Evolutionary conservation across 1,140 invertebrate species (phyloP).

Genomic region (Macrostomum lignano): DNA sequence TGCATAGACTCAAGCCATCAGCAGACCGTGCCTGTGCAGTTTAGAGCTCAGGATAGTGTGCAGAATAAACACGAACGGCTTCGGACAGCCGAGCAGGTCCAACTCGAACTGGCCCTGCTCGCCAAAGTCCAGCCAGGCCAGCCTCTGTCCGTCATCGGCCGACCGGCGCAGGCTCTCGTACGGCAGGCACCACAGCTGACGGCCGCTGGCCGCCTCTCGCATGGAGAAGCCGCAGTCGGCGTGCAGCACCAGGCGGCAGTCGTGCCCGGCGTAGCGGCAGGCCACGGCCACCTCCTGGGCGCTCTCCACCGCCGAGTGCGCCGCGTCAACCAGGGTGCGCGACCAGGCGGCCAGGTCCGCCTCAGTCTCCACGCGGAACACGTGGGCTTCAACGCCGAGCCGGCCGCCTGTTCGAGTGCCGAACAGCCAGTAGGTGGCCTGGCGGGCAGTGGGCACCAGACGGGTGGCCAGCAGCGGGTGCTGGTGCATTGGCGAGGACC

Average conservation of each 20-base stretch:
- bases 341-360: slow-evolving; percentile 71
- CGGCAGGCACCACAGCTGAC: slow-evolving; percentile 50
- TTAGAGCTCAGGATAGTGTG: slow-evolving; percentile 89
- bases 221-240: slow-evolving; percentile 49
- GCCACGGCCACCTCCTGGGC: slow-evolving; percentile 37
- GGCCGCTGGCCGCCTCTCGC: background rate
- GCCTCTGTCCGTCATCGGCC: slow-evolving; percentile 59
- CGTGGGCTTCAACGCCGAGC: slow-evolving; percentile 56
- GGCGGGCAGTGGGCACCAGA: slow-evolving; percentile 24
- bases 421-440: too few species aligned
- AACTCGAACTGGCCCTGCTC: slow-evolving; percentile 71
- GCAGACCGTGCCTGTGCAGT: slow-evolving; percentile 54
- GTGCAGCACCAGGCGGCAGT: slow-evolving; percentile 51
- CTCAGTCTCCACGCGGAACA: slow-evolving; percentile 65
- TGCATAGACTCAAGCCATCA: too few species aligned
- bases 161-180: slow-evolving; percentile 70
- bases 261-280: slow-evolving; percentile 47
- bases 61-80: slow-evolving; percentile 83
- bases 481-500: slow-evolving; percentile 58
- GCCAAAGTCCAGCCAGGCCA: slow-evolving; percentile 76
- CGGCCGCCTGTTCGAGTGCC: too few species aligned
- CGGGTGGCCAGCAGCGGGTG: slow-evolving; percentile 61
- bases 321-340: slow-evolving; percentile 59
- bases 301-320: slow-evolving; percentile 43
- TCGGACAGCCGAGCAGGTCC: slow-evolving; percentile 74